Evolutionary conservation across 2,797 vertebrate species (phyloP).

Genomic region (Pteropus rufus): DNA sequence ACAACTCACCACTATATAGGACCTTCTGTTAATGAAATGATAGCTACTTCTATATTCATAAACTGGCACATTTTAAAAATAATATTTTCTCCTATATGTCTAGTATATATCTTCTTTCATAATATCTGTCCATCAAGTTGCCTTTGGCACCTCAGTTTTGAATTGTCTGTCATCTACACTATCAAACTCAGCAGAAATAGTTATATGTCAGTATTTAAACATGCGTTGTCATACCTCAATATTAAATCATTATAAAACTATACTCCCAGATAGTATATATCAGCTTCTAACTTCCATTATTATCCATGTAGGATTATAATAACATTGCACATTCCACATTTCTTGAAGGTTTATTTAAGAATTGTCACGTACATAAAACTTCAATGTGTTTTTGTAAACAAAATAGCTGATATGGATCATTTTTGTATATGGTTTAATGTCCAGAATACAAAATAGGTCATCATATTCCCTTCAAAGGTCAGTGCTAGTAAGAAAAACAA

Average conservation of each 20-base stretch:
- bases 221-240: background rate
- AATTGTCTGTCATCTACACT: background rate
- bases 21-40: background rate
- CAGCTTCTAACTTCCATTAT: background rate
- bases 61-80: background rate
- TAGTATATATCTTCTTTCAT: background rate
- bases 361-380: background rate
- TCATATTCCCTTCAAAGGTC: background rate
- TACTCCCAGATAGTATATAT: background rate
- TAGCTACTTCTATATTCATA: background rate
- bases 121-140: background rate
- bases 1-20: background rate
- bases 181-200: background rate
- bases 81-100: background rate
- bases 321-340: background rate
- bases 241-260: background rate
- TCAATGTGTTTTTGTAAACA: background rate
- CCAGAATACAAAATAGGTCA: background rate
- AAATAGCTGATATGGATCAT: background rate
- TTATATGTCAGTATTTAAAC: background rate
- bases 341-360: background rate
- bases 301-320: background rate
- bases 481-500: background rate
- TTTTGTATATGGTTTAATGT: background rate
- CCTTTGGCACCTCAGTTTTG: background rate